Evolutionary conservation across 1,140 invertebrate genomes (phyloP).

Genomic region (Lordiphosa clarofinis): DNA sequence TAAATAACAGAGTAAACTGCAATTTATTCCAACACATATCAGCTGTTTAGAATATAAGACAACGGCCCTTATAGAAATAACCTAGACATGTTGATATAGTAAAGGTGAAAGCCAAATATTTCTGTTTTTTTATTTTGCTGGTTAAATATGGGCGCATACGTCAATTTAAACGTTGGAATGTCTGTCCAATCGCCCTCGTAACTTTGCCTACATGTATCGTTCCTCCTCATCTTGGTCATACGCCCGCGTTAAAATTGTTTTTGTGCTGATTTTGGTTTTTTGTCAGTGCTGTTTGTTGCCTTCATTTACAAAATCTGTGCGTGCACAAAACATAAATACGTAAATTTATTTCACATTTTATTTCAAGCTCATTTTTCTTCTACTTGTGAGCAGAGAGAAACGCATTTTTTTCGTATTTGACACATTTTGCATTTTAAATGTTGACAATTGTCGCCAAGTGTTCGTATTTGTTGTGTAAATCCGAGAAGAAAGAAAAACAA

Average conservation of each 20-base stretch:
- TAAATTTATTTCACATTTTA: slow-evolving; percentile 62
- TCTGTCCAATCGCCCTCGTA: slow-evolving; percentile 21
- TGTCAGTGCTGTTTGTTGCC: slow-evolving; percentile 29
- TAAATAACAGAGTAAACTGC: no score
- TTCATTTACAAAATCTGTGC: slow-evolving; percentile 74
- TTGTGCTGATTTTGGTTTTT: slow-evolving; percentile 16
- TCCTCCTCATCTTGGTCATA: neutral
- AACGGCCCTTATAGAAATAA: no score
- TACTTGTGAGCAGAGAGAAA: slow-evolving; percentile 55
- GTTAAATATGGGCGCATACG: no score
- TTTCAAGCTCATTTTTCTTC: slow-evolving; percentile 66
- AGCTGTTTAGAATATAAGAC: no score
- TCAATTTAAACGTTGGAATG: slow-evolving; percentile 19
- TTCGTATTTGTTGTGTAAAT: slow-evolving; percentile 55
- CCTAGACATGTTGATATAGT: no score
- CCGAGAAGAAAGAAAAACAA: slow-evolving; percentile 7
- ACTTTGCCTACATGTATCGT: neutral
- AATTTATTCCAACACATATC: no score
- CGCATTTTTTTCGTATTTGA: slow-evolving; percentile 52
- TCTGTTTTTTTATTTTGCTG: no score
- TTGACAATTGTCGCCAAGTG: slow-evolving; percentile 68
- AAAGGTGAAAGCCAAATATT: no score
- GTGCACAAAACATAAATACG: slow-evolving; percentile 67
- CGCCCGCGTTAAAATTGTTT: slow-evolving; percentile 35
- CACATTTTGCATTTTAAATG: slow-evolving; percentile 73